Percentiles rank a stretch among this genome's conserved stretches.
Evolutionary conservation across 2,888 invertebrate species (phyloP).

Genomic region (Stenolophus ochropezus): DNA sequence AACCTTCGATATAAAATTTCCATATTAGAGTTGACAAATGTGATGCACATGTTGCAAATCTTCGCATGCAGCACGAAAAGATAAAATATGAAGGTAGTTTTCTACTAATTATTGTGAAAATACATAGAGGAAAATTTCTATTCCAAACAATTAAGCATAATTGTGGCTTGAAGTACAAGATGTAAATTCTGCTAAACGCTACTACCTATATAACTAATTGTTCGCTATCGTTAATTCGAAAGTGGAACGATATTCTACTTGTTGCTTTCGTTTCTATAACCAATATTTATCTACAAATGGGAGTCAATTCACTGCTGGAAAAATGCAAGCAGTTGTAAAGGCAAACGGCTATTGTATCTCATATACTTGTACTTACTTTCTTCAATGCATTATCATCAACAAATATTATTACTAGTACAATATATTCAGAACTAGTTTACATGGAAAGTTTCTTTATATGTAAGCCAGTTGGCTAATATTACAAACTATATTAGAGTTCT

Average conservation of each 20-base stretch:
- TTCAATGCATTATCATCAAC: too few relatives aligned
- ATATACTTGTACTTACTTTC: too few relatives aligned
- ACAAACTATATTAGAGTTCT: too few relatives aligned
- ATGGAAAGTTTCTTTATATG: too few relatives aligned
- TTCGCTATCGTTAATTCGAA: conserved; percentile 21
- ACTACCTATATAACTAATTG: conserved; percentile 5
- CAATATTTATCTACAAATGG: background rate
- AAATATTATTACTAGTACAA: too few relatives aligned
- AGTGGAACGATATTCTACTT: background rate
- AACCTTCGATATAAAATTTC: too few relatives aligned
- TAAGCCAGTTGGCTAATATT: too few relatives aligned
- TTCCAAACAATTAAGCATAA: conserved; percentile 18
- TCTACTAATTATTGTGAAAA: conserved; percentile 39
- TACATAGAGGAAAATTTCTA: conserved; percentile 14
- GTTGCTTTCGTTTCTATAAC: background rate
- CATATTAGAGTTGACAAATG: too few relatives aligned
- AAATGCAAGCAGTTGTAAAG: too few relatives aligned
- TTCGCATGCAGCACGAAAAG: conserved; percentile 15
- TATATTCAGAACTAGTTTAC: too few relatives aligned
- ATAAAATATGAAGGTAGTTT: conserved; percentile 35
- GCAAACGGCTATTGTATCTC: too few relatives aligned
- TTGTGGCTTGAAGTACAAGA: conserved; percentile 2
- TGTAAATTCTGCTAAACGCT: conserved; percentile 18
- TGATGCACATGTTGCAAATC: too few relatives aligned
- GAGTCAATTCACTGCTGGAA: background rate